A percentile compares a stretch with the other conserved stretches of the same genome.
Conservation (phyloP, 1,140 invertebrate genomes). For the Lordiphosa stackelbergi region DNA sequence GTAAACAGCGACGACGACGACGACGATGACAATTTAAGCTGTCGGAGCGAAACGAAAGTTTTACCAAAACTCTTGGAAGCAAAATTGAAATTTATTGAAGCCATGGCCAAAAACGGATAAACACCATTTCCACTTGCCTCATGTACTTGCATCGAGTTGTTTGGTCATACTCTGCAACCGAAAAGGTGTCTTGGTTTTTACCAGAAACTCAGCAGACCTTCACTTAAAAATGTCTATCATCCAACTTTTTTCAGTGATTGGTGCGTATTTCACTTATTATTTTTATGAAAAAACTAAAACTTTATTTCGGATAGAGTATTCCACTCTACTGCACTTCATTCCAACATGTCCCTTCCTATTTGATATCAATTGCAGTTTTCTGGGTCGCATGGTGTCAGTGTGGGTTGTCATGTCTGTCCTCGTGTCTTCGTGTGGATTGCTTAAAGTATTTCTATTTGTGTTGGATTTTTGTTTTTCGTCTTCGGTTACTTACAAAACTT, state of each 20-base stretch:
- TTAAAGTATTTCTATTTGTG: constrained; percentile 45
- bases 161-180: not conserved
- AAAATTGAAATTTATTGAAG: constrained; percentile 71
- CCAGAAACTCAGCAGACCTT: not conserved
- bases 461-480: constrained; percentile 24
- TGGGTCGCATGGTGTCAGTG: constrained; percentile 29
- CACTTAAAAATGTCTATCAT: too few species aligned
- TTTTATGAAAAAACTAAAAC: too few species aligned
- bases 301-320: too few species aligned
- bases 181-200: not conserved
- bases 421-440: constrained; percentile 38
- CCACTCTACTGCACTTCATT: not conserved
- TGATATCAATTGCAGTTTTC: constrained; percentile 57
- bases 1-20: constrained; percentile 50
- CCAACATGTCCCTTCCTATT: constrained; percentile 7
- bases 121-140: constrained; percentile 71
- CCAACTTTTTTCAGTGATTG: too few species aligned
- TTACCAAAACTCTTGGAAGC: constrained; percentile 27
- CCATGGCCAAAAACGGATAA: constrained; percentile 56
- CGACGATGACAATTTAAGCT: constrained; percentile 59
- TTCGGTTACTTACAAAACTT: constrained; percentile 83
- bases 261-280: too few species aligned
- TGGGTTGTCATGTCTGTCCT: constrained; percentile 24
- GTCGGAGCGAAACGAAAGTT: constrained; percentile 32
- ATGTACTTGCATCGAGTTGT: constrained; percentile 40